Base-by-base conservation (phyloP, 2,797 vertebrate genomes). In the Limosa lapponica region DNA sequence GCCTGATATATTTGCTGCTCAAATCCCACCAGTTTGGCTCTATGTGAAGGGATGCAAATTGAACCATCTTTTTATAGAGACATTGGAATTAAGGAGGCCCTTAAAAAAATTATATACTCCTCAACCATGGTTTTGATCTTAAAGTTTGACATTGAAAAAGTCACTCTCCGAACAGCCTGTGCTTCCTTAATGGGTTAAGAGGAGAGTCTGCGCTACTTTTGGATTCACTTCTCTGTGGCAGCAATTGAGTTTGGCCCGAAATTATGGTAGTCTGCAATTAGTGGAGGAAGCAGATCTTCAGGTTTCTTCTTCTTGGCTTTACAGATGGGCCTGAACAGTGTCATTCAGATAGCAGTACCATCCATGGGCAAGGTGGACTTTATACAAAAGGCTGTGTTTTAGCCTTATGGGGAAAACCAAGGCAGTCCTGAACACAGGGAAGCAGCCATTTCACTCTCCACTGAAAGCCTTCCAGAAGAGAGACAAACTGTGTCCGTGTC, bases 271-370 rank as follows among this genome's bases (percentile, higher is more conserved):
- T 82, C 80, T 89, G 66, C 74, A 87, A 67, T 89, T 91, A 30
- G 8, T 37, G 34, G 55, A 87, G 55, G 48, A 95, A 93, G 54
- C 22, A 90, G 62, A 88, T 88, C 65, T 90, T 93, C 72, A 84
- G 12, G 41, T 95, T 93, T 95, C 44, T 87, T 92, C 84, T 91
- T 72, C 44, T 89, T 92, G 77, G 80, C 87, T 80, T 85, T 72
- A 59, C 49, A 75, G 74, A 58, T 43, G 61, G 5, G 10, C 25
- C 30, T 75, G 48, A 85, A 58, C 3, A 6, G 25, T 71, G 72
- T 49, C 51, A 75, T 88, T 95, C 65, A 78, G 77, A 77, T 18
- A 75, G 44, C 12, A 48, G 80, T 77, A 66, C 30, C n/a, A 59
- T 30, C 64, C 27, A 10, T 20, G 39, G 59, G 58, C 25, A 74